Evolutionary conservation across 2,797 vertebrate genomes (phyloP), one percentile per base, ranked within the genome.

Genomic region (Cercopithecus mitis): DNA sequence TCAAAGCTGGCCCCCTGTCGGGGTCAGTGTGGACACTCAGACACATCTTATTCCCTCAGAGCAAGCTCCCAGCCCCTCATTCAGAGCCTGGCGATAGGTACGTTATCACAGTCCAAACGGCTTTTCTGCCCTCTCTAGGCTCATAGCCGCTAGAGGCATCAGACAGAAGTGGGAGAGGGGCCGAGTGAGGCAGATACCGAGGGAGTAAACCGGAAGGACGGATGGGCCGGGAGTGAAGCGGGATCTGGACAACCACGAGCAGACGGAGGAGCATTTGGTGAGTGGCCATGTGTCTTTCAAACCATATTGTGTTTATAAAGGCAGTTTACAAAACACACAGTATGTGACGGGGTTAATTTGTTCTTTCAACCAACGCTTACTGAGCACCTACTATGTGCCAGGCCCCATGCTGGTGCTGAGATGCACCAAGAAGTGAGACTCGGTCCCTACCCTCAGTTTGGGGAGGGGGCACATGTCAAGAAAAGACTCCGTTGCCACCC

Each of bases 211-310:
- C 1, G 9, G 14, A n/a, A 58, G 7, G 19, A 61, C 4, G 1
- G 36, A 41, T 0, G 7, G 25, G 11, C 45, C 22, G 17, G 20
- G 27, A n/a, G 14, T 24, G 70, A 88, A 0, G 27, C 0, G 0
- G 52, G 41, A 30, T 43, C 77, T 67, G n/a, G 70, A 9, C 4
- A 43, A 55, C 39, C 30, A 58, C 27, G 13, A 39, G 6, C 24
- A 41, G 27, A 58, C 1, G 9, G 3, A 6, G 19, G 83, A 41
- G 47, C 6, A 30, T 0, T 15, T 22, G n/a, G 52, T 13, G 73
- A 72, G 27, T 0, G 43, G n/a, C 22, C 43, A 5, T 30, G 47
- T 80, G 39, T 75, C 77, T 64, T 25, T 72, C 58, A 52, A 36
- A 15, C 14, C 0, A 5, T 9, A 30, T 83, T 85, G 45, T 77